phyloP scores from a whole-genome alignment of 2,113 vertebrate species.

The Chaenocephalus aceratus region DNA sequence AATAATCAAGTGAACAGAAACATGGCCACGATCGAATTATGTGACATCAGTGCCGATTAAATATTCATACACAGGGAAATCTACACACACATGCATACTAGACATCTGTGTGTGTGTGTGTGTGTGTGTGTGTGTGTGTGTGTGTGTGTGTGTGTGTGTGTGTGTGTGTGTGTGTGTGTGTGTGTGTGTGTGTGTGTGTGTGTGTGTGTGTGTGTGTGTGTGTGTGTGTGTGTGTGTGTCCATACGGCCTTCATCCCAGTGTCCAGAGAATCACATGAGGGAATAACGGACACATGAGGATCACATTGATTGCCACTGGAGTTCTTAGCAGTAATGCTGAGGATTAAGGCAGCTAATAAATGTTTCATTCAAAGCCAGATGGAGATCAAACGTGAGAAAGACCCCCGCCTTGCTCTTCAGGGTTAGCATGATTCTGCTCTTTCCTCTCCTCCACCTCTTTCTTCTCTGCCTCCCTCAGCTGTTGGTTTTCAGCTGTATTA shows the following conservation, averaged over 20 bases:
- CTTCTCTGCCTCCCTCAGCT: conserved; percentile 66
- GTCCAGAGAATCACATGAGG: conserved; percentile 52
- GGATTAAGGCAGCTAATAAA: conserved; percentile 76
- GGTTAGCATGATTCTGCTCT: conserved; percentile 33
- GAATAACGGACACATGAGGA: conserved; percentile 56
- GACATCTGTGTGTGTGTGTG: background rate
- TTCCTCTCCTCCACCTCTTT: conserved; percentile 16
- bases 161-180: conserved; percentile 30
- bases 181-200: conserved; percentile 28
- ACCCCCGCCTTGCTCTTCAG: conserved; percentile 25
- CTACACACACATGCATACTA: conserved; percentile 31
- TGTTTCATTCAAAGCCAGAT: conserved; percentile 72
- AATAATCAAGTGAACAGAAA: conserved; percentile 36
- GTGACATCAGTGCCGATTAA: conserved; percentile 61
- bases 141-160: conserved; percentile 28
- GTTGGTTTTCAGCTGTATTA: conserved; percentile 76
- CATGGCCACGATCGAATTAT: conserved; percentile 23
- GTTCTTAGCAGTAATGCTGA: conserved; percentile 54
- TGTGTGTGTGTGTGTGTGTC: conserved; percentile 26
- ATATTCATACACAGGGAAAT: conserved; percentile 65
- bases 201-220: conserved; percentile 28
- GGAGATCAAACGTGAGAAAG: conserved; percentile 68
- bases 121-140: conserved; percentile 17
- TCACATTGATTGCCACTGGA: conserved; percentile 65
- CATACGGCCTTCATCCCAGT: conserved; percentile 25